Percentiles rank a stretch among this genome's conserved stretches.
phyloP scores from a whole-genome alignment of 2,113 vertebrate species.

The Parus major region DNA sequence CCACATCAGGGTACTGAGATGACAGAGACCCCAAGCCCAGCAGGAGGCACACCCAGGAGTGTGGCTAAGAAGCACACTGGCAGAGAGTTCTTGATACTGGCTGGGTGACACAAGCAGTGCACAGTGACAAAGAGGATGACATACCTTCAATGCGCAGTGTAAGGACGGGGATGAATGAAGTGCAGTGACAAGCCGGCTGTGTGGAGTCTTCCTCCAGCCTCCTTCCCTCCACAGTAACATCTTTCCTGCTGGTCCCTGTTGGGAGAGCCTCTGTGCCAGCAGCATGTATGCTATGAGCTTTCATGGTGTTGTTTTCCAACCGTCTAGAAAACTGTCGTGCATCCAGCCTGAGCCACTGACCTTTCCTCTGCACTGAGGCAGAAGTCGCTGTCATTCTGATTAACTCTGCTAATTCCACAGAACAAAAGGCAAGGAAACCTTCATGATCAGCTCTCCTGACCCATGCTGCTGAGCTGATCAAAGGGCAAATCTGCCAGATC shows the following conservation, averaged over 20 bases:
- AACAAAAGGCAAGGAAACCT: conserved; percentile 60
- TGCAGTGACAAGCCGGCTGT: neutral
- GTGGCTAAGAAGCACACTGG: rapidly evolving
- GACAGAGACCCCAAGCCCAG: neutral
- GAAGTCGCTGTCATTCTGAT: conserved; percentile 63
- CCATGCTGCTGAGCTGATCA: conserved; percentile 42
- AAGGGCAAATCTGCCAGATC: conserved; percentile 12
- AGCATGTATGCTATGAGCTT: neutral
- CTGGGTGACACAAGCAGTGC: neutral
- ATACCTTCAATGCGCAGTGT: neutral
- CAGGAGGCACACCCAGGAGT: neutral
- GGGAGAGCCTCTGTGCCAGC: neutral
- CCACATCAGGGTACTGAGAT: neutral
- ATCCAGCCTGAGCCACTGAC: conserved; percentile 50
- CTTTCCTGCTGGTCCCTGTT: neutral
- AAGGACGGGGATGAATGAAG: neutral
- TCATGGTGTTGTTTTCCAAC: neutral
- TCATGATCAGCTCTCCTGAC: conserved; percentile 1
- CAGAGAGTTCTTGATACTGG: neutral
- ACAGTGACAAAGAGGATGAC: neutral
- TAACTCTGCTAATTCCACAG: conserved; percentile 52
- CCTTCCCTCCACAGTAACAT: neutral
- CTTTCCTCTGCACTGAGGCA: conserved; percentile 54
- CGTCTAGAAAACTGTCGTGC: neutral
- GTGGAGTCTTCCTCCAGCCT: neutral